phyloP scores from a whole-genome alignment of 2,113 vertebrate genomes.

The Rhizomys pruinosus region DNA sequence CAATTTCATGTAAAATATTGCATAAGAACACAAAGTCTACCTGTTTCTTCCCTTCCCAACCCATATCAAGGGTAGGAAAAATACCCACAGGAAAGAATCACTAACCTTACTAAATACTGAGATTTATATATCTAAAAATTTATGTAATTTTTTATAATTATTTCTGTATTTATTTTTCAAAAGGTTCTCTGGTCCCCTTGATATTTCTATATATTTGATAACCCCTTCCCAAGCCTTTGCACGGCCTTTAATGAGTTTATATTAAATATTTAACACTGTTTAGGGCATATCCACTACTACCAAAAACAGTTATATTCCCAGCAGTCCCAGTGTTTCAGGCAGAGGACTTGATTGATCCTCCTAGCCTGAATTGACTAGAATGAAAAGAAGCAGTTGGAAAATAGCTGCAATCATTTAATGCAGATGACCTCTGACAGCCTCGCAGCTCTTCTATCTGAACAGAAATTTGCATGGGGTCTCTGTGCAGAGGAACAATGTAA shows the following conservation, averaged over 20 bases:
- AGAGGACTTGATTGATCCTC: constrained; percentile 91
- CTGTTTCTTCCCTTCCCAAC: constrained; percentile 15
- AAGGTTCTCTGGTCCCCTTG: constrained; percentile 77
- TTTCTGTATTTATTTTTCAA: constrained; percentile 74
- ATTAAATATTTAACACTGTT: constrained; percentile 92
- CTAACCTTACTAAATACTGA: constrained; percentile 79
- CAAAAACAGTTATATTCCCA: constrained; percentile 93
- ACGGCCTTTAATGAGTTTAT: constrained; percentile 90
- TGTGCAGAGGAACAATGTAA: constrained; percentile 94
- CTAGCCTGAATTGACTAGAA: constrained; percentile 91
- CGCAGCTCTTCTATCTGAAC: constrained; percentile 91
- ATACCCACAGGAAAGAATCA: constrained; percentile 76
- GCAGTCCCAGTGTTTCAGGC: constrained; percentile 90
- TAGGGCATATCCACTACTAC: constrained; percentile 89
- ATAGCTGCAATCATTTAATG: constrained; percentile 95
- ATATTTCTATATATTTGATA: constrained; percentile 84
- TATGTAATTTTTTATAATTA: constrained; percentile 68
- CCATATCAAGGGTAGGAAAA: constrained; percentile 69
- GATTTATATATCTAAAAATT: constrained; percentile 74
- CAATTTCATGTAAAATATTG: constrained; percentile 46
- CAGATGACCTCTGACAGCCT: constrained; percentile 94
- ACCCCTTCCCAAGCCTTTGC: constrained; percentile 84
- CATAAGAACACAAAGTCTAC: constrained; percentile 55
- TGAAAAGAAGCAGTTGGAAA: constrained; percentile 94
- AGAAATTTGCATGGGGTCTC: constrained; percentile 95